Evolutionary conservation across 2,113 vertebrate species (phyloP).

Genomic region (Chionis minor): DNA sequence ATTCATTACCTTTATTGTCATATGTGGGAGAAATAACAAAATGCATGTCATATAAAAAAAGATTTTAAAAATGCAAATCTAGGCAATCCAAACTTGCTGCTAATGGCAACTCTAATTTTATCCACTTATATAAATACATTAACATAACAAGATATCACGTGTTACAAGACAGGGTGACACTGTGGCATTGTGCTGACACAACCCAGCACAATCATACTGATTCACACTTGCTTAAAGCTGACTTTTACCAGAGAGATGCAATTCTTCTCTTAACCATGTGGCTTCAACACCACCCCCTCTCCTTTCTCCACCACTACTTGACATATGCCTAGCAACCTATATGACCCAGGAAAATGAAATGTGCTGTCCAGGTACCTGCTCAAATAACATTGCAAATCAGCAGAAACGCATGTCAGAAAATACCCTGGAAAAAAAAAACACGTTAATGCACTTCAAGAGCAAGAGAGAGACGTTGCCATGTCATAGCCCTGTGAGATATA

Average conservation of each 20-base stretch:
- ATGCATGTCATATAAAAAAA: background rate
- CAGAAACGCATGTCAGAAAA: background rate
- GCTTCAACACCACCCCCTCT: background rate
- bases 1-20: background rate
- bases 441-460: background rate
- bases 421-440: background rate
- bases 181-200: background rate
- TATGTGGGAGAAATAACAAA: background rate
- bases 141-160: background rate
- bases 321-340: background rate
- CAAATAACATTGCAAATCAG: background rate
- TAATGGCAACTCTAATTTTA: background rate
- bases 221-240: background rate
- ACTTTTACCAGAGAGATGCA: background rate
- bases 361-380: background rate
- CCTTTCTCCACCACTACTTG: background rate
- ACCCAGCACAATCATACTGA: background rate
- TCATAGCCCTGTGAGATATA: background rate
- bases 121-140: background rate
- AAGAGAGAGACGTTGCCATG: background rate
- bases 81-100: background rate
- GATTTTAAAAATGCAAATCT: background rate
- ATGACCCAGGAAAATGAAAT: background rate
- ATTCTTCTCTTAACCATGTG: background rate
- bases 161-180: background rate